Base-by-base conservation (phyloP, 2,797 vertebrate species). In the Cossypha polioptera region DNA sequence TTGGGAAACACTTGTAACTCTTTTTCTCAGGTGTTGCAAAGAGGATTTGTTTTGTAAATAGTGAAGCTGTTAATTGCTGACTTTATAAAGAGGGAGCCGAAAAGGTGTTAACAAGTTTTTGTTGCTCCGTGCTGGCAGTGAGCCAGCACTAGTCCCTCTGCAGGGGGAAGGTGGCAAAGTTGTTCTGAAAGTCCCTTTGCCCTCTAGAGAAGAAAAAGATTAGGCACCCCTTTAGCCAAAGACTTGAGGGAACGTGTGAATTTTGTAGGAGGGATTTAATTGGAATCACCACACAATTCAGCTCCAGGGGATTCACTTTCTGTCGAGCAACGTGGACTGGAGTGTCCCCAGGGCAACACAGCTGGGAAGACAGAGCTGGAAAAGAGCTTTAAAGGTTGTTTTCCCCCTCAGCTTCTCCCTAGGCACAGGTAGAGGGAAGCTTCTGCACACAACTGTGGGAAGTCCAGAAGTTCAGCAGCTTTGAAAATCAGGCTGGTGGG, bases 41-140 rank as follows among this genome's bases (percentile, higher is more conserved):
- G 88, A 88, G 73, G 90, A 96, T 96, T 95, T 96, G 95, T 92
- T 96, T 96, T 97, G 94, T 97, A 97, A 97, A 96, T 97, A 68
- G 53, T 2, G 74, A 73, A 71, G 88, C 71, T 84, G 86, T 86
- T 95, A 96, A 97, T 97, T 96, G 87, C 84, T 53, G 91, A 65
- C 81, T 96, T 91, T 95, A 95, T 94, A 95, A 95, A 92, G 78
- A 81, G 7, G 18, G 62, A 93, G 55, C 75, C 47, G 77, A 72
- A 91, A 94, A 94, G 75, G 78, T 91, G 90, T 93, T 96, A 92
- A 90, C 65, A 90, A 84, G 92, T 89, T 88, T 91, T 55, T 68
- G 75, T 81, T 84, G 80, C 18, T 20, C 38, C 36, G 65, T 8
- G 74, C 72, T 93, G 91, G 94, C 40, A 0, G 8, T 1, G n/a